Evolutionary conservation across 1,140 invertebrate species (phyloP), one percentile per base, ranked within the genome.

Genomic region (Holotrichia oblita): DNA sequence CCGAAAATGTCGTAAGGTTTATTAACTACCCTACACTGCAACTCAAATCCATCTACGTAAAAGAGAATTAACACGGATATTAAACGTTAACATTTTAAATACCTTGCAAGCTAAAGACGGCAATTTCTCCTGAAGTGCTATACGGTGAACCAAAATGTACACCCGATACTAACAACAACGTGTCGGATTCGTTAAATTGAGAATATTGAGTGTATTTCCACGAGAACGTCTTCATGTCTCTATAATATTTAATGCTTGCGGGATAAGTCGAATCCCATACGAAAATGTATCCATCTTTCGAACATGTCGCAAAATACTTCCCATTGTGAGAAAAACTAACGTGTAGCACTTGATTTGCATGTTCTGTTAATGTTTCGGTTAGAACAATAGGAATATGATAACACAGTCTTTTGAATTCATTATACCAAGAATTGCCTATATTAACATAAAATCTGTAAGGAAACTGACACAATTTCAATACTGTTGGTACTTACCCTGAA

Each of bases 1-100:
- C 95, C 95, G 88, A 96, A 96, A 81, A 96, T 94, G 87, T 97
- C 95, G 84, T 96, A 96, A 0, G 96, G 96, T 80, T 96, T 95
- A 88, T 96, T 97, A 24, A 92, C 89, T 6, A 96, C 93, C 76
- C 95, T 89, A 83, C 95, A 96, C 83, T 95, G 93, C 9, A 96
- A 88, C 82, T 92, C 87, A 84, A 95, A 95, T 20, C 90, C 89
- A 85, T 90, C 92, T 92, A 76, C 72, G 81, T 81, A 79, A 74
- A 64, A 48, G 2, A 77, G 48, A 76, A 22, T 8, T 24, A 41
- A 59, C 73, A 40, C 27, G 73, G 3, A 20, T 40, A 48, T 73
- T 6, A 6, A 69, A 6, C 44, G n/a, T 17, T n/a, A 6, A n/a
- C 8, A 76, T 44, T 8, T 17, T 14, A 69, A 12, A 40, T 82